Conservation (phyloP, 2,797 vertebrate species). For the Aplochiton taeniatus region DNA sequence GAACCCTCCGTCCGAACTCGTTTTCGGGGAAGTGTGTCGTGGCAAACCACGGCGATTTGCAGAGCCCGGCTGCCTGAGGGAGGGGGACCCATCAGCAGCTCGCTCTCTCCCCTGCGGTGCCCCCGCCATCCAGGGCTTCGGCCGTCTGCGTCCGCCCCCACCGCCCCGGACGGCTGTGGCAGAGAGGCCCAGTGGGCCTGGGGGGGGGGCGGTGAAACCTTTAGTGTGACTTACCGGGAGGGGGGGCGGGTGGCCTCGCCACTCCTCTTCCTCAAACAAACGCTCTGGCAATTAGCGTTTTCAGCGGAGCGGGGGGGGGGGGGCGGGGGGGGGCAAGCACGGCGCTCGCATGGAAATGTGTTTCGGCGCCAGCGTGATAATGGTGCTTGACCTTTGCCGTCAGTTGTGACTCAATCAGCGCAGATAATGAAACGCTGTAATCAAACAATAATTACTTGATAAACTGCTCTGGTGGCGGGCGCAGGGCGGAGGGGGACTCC, state of each 20-base stretch:
- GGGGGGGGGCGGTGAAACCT: no score
- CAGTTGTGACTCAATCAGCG: conserved; percentile 81
- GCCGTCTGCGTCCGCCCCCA: no score
- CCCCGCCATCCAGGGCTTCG: no score
- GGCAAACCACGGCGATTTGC: no score
- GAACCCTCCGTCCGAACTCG: no score
- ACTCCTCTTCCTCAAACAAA: conserved; percentile 81
- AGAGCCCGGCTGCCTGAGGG: no score
- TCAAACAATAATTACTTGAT: conserved; percentile 87
- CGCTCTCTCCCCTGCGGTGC: no score
- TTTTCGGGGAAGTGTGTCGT: no score
- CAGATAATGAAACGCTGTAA: conserved; percentile 85
- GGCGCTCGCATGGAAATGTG: conserved; percentile 69
- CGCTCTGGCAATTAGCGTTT: conserved; percentile 83
- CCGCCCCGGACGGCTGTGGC: no score
- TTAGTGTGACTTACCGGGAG: no score
- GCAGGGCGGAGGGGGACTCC: conserved; percentile 56
- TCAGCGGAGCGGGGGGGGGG: conserved; percentile 75
- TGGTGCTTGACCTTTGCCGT: conserved; percentile 81
- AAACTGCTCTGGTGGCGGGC: conserved; percentile 77
- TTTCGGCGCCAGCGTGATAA: conserved; percentile 71
- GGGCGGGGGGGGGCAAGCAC: conserved; percentile 79
- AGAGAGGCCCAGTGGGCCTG: conserved; percentile 52
- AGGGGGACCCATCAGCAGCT: no score
- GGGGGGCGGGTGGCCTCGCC: conserved; percentile 44